These are phyloP conservation scores for Oxyura jamaicensis DNA, from an alignment of 2,113 vertebrate species.

Conservation along the genomic window DNA sequence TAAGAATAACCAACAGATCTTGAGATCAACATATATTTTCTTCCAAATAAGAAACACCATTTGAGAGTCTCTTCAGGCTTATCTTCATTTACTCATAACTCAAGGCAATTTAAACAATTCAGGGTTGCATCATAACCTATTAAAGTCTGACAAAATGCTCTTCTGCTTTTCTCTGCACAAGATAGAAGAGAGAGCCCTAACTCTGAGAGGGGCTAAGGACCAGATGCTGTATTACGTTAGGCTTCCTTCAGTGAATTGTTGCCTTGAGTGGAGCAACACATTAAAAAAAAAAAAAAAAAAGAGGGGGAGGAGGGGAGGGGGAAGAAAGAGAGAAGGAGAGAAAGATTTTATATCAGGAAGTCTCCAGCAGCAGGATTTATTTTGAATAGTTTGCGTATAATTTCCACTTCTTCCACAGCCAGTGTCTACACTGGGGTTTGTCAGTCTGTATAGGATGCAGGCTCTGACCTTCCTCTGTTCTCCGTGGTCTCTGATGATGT, in stretches of 20 bases:
- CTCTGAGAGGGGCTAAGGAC: neutral
- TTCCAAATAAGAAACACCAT: neutral
- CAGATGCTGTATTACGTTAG: neutral
- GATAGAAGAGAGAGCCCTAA: neutral
- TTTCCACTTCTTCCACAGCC: neutral
- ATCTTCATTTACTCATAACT: neutral
- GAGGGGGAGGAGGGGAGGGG: too few species aligned
- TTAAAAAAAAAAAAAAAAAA: too few species aligned
- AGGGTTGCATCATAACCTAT: neutral
- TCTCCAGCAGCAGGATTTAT: neutral
- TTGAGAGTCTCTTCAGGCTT: neutral
- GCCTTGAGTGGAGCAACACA: neutral
- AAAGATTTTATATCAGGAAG: neutral
- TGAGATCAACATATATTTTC: neutral
- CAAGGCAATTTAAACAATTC: neutral
- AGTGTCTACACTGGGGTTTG: neutral
- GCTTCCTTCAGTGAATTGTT: neutral
- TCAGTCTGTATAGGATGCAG: neutral
- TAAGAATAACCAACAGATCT: neutral
- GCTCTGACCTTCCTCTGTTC: neutral
- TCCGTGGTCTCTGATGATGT: neutral
- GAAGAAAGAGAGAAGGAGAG: neutral
- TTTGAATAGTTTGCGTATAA: neutral
- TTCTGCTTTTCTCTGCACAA: neutral
- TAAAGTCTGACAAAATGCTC: neutral